These are phyloP conservation scores for Silurus glanis DNA, from an alignment of 2,113 vertebrate species.

Conservation along the genomic window DNA sequence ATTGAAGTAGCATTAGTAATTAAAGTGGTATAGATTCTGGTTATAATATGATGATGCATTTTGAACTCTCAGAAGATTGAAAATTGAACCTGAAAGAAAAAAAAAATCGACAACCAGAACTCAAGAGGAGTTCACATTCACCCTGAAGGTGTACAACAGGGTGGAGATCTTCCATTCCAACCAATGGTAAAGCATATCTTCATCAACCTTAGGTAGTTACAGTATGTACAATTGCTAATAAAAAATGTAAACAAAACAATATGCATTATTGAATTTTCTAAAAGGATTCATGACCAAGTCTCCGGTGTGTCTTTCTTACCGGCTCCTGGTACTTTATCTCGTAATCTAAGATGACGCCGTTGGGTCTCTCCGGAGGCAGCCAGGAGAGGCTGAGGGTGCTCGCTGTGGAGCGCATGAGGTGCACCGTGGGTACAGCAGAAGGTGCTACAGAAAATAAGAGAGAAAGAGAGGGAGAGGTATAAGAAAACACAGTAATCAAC, in stretches of 20 bases:
- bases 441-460: constrained; percentile 75
- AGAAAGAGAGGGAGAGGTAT: neutral
- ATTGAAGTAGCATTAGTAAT: too few relatives aligned
- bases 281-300: neutral
- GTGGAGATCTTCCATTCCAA: too few relatives aligned
- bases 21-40: too few relatives aligned
- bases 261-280: neutral
- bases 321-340: constrained; percentile 98
- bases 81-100: too few relatives aligned
- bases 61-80: too few relatives aligned
- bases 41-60: too few relatives aligned
- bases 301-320: constrained; percentile 69
- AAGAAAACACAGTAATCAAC: constrained; percentile 10
- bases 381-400: constrained; percentile 93
- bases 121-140: too few relatives aligned
- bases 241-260: neutral
- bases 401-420: constrained; percentile 88
- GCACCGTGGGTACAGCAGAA: constrained; percentile 89
- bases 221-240: neutral
- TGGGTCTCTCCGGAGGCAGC: constrained; percentile 92
- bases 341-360: constrained; percentile 97
- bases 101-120: too few relatives aligned
- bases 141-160: too few relatives aligned
- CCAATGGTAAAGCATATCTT: too few relatives aligned
- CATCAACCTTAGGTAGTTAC: too few relatives aligned